These are phyloP conservation scores for Myripristis jacobus DNA, from an alignment of 2,797 vertebrate genomes.

Conservation along the genomic window DNA sequence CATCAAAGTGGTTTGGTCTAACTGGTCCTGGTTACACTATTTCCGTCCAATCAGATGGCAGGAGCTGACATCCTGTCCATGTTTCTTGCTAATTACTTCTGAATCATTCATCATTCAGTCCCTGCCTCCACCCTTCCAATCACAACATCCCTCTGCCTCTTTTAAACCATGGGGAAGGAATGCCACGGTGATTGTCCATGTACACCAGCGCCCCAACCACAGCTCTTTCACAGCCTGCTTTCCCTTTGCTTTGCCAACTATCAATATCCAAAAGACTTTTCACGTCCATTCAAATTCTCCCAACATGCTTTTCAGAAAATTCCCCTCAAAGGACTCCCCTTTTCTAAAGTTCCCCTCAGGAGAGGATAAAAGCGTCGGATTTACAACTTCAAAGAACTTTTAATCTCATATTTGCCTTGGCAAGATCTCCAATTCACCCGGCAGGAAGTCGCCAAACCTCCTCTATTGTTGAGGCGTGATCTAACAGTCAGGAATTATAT, in stretches of 20 bases:
- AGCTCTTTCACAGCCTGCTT: neutral
- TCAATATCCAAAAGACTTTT: conserved; percentile 12
- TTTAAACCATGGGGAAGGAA: conserved; percentile 27
- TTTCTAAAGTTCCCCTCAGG: conserved; percentile 30
- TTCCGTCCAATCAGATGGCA: conserved; percentile 27
- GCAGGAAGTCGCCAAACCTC: conserved; percentile 41
- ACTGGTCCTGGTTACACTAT: too few species aligned
- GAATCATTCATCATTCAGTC: conserved; percentile 28
- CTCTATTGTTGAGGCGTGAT: conserved; percentile 42
- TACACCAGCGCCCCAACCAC: neutral
- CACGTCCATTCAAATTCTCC: conserved; percentile 11
- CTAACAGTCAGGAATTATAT: conserved; percentile 20
- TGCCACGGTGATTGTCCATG: conserved; percentile 6
- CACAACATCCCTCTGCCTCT: conserved; percentile 32
- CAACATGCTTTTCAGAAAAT: conserved; percentile 22
- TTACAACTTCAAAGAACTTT: conserved; percentile 60
- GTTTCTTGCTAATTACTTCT: conserved; percentile 36
- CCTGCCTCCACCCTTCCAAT: conserved; percentile 17
- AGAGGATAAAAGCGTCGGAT: conserved; percentile 39
- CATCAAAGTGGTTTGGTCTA: neutral
- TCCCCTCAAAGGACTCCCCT: neutral
- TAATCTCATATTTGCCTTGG: conserved; percentile 60
- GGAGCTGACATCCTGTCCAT: conserved; percentile 25
- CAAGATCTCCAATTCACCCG: conserved; percentile 38
- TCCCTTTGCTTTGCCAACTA: neutral